phyloP scores from a whole-genome alignment of 2,888 invertebrate genomes.

The Gisinianus flammeolus region DNA sequence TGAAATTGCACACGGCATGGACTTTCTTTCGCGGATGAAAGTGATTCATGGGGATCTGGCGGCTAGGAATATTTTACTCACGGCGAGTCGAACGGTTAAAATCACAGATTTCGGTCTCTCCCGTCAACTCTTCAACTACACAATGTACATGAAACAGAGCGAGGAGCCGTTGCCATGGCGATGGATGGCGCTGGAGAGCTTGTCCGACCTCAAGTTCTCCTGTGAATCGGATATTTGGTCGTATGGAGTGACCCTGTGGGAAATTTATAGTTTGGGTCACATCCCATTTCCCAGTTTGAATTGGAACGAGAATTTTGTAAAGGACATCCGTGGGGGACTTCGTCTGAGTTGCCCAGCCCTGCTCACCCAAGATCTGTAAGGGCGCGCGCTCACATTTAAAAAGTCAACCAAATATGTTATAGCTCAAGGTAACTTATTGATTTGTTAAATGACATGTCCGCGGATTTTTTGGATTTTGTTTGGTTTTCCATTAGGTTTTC shows the following conservation, averaged over 20 bases:
- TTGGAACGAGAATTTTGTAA: neutral
- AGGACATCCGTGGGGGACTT: neutral
- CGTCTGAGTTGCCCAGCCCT: neutral
- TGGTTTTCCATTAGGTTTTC: neutral
- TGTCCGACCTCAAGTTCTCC: neutral
- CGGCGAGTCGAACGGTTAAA: neutral
- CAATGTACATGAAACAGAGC: conserved; percentile 2
- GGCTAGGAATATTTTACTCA: neutral
- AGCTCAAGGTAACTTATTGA: too few species aligned
- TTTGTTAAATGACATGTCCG: too few species aligned
- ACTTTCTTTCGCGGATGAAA: too few species aligned
- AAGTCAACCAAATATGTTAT: too few species aligned
- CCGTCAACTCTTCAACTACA: neutral
- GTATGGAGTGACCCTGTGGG: conserved; percentile 10
- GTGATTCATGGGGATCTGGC: conserved; percentile 9
- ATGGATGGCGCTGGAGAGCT: neutral
- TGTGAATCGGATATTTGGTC: neutral
- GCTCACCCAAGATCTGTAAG: neutral
- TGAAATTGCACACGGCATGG: too few species aligned
- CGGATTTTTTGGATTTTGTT: neutral
- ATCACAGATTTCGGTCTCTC: conserved; percentile 7
- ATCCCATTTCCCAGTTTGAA: neutral
- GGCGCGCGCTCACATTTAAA: too few species aligned
- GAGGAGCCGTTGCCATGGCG: conserved; percentile 9
- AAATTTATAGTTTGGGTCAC: neutral